These are phyloP conservation scores for Phragmatobia fuliginosa DNA, from an alignment of 2,888 invertebrate species.

Conservation along the genomic window DNA sequence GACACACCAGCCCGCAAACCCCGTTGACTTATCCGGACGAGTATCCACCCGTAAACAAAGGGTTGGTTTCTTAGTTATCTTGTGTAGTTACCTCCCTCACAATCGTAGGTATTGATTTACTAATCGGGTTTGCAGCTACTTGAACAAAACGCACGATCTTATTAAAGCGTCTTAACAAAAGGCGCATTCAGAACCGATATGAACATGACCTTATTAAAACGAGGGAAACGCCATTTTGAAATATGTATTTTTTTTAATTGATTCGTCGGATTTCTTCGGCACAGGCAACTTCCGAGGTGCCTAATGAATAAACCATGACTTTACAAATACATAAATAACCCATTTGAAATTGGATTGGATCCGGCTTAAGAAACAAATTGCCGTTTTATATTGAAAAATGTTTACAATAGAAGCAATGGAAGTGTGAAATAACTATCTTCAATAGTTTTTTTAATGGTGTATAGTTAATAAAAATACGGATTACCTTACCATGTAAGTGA, in stretches of 20 bases:
- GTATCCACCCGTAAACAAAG: no score
- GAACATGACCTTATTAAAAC: neutral
- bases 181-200: neutral
- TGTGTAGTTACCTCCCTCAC: no score
- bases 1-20: no score
- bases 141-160: neutral
- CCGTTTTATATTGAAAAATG: neutral
- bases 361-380: neutral
- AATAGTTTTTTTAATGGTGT: no score
- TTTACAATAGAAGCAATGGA: neutral
- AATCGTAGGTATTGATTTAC: no score
- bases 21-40: no score
- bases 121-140: no score
- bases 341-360: neutral
- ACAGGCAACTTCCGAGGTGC: neutral
- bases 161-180: neutral
- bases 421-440: no score
- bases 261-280: neutral
- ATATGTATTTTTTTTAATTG: neutral
- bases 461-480: no score
- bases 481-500: no score
- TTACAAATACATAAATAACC: neutral
- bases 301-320: slow-evolving; percentile 5
- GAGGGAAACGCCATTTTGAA: neutral
- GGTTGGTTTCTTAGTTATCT: no score